Evolutionary conservation across 2,113 vertebrate species (phyloP), one percentile per base, ranked within the genome.

Genomic region (Oryzias javanicus): DNA sequence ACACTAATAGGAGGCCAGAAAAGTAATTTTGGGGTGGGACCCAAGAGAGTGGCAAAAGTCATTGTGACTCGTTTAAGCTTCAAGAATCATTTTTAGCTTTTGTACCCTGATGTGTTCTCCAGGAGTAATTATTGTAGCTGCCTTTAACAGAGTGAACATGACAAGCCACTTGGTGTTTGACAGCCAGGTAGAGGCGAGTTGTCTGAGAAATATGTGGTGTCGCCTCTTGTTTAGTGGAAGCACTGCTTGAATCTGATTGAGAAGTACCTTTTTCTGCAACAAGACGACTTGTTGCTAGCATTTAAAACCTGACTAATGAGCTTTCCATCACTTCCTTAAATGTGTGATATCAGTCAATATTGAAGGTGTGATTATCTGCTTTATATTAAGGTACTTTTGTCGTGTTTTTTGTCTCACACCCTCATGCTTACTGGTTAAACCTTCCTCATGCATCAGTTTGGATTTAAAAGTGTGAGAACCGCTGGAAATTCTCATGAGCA

Each of bases 21-120:
- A 67, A 70, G 76, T 55, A 10, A 78, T 81, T 75, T 70, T 48
- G 20, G 13, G 17, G 14, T 24, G 27, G 22, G 45, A 64, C 73
- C 63, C 51, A 2, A 27, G 56, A 74, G 73, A 45, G 20, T 35
- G 18, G 12, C 12, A 55, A 68, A 72, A 76, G 42, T 62, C 29
- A 51, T 58, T 65, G 27, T 69, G 59, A 74, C 17, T 4, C 15
- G 72, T 71, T 71, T 47, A 24, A 52, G 60, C 69, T 56, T 66
- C 44, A 53, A 49, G 59, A 56, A 56, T 73, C 61, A 42, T 2
- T 2, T 62, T 73, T 56, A 60, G 22, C 40, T 49, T 61, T 48
- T 17, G 46, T 64, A 20, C 19, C 7, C 19, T 19, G 42, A 59
- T 42, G 55, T 27, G 48, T 64, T 83, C 53, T 60, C 4, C 0